These are phyloP conservation scores for Hermetia illucens DNA, from an alignment of 1,140 invertebrate species.

Conservation along the genomic window DNA sequence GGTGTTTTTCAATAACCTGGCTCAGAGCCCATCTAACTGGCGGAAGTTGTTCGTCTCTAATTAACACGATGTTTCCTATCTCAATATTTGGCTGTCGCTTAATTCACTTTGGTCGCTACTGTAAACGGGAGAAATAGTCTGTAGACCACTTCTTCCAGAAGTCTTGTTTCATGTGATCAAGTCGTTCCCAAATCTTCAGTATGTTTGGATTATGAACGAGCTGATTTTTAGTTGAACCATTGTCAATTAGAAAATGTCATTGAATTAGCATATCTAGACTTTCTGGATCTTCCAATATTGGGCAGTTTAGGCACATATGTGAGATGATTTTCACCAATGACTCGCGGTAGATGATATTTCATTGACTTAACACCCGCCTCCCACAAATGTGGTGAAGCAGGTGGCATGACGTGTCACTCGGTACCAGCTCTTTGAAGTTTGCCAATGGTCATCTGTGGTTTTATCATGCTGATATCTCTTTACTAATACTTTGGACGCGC, in stretches of 20 bases:
- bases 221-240: too few species aligned
- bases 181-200: slow-evolving; percentile 10
- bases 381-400: slow-evolving; percentile 14
- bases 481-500: too few species aligned
- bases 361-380: slow-evolving; percentile 12
- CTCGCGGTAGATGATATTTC: slow-evolving; percentile 11
- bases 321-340: slow-evolving; percentile 9
- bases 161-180: slow-evolving; percentile 7
- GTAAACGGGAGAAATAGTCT: slow-evolving; percentile 10
- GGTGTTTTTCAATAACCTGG: slow-evolving; percentile 8
- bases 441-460: too few species aligned
- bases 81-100: slow-evolving; percentile 6
- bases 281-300: too few species aligned
- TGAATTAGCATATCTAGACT: too few species aligned
- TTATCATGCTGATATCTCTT: too few species aligned
- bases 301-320: too few species aligned
- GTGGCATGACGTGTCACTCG: too few species aligned
- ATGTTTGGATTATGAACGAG: slow-evolving; percentile 1
- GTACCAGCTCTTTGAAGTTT: too few species aligned
- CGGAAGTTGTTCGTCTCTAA: slow-evolving; percentile 11
- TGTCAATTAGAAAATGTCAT: too few species aligned
- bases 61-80: slow-evolving; percentile 10
- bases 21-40: slow-evolving; percentile 13
- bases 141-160: slow-evolving; percentile 13
- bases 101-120: slow-evolving; percentile 11